Percentiles rank a stretch among this genome's conserved stretches.
Conservation (phyloP, 2,113 vertebrate species). For the Petroica traversi region DNA sequence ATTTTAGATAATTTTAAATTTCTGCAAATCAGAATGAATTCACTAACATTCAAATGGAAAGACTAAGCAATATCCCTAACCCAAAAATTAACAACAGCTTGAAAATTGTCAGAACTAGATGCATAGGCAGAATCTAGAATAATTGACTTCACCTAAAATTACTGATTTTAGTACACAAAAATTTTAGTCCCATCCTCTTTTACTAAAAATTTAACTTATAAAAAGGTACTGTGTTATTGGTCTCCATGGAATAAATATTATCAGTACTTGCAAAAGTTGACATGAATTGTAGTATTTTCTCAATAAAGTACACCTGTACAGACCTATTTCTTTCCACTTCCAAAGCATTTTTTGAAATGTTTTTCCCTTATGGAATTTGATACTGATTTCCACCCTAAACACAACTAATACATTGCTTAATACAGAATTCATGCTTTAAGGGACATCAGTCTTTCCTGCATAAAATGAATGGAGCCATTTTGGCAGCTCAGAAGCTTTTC, state of each 20-base stretch:
- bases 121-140: background rate
- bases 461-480: slow-evolving; percentile 46
- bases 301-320: background rate
- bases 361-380: background rate
- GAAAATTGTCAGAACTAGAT: background rate
- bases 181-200: background rate
- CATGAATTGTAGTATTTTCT: background rate
- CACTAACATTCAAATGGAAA: background rate
- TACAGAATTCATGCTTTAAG: slow-evolving; percentile 26
- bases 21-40: background rate
- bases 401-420: slow-evolving; percentile 24
- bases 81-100: background rate
- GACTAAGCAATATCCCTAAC: background rate
- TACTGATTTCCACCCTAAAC: slow-evolving; percentile 31
- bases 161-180: background rate
- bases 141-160: background rate
- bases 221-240: background rate
- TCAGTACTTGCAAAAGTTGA: background rate
- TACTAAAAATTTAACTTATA: background rate
- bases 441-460: slow-evolving; percentile 9
- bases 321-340: background rate
- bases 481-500: slow-evolving; percentile 18
- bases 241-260: background rate
- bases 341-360: background rate
- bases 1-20: background rate